Base-by-base conservation (phyloP, 2,797 vertebrate genomes). In the Smutsia temminckii region DNA sequence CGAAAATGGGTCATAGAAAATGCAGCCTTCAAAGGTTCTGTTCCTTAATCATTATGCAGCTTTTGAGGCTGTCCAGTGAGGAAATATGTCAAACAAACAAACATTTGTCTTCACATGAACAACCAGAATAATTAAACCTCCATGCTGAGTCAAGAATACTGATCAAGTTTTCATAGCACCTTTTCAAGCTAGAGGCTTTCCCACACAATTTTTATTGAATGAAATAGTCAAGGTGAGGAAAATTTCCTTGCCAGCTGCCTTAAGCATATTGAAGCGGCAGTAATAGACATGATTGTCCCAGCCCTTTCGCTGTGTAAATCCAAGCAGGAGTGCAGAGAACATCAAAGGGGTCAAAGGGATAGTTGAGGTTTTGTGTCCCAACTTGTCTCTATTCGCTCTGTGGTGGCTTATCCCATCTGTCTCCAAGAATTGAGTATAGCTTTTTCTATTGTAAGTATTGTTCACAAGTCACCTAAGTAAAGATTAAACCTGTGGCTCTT, bases 351-450 rank as follows among this genome's bases (percentile, higher is more conserved):
- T 95, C 89, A 94, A 81, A 80, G 40, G 89, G 80, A 87, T 68
- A 89, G 95, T 55, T 14, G 29, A 93, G 92, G 93, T 95, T 97
- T 97, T 97, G 95, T 96, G 95, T 94, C 71, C 59, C 49, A 87
- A 81, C 97, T 91, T 96, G 96, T 96, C 83, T 95, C 87, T 94
- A 1, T 94, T 97, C 88, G 89, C 91, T 91, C 71, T 93, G 78
- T 94, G 93, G 92, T 94, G 68, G 95, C 86, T 87, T 93, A 96
- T 95, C 75, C 97, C 95, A 95, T 96, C 96, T 97, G 97, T 96
- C 94, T 96, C 95, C 34, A 81, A 81, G 93, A 89, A 27, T 85
- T 51, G 53, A 95, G 53, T 63, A 53, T 91, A 78, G 95, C 61
- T 89, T 71, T 46, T 89, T 89, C 94, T 93, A 81, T 97, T 95